Conservation (phyloP, 2,113 vertebrate genomes). For the Nematolebias whitei region DNA sequence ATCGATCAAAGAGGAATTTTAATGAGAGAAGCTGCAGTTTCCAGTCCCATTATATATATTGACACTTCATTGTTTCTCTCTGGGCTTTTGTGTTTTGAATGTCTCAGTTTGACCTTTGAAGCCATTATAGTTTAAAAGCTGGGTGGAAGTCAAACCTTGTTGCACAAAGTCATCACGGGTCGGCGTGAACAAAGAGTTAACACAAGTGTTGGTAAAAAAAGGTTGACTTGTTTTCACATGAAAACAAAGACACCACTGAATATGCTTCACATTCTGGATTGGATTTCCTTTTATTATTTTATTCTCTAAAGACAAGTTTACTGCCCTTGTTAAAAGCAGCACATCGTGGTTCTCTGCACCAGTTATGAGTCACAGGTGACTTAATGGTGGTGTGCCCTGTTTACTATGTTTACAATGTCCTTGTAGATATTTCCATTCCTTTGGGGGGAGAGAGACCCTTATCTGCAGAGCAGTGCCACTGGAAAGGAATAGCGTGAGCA, state of each 20-base stretch:
- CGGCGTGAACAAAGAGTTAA: conserved; percentile 12
- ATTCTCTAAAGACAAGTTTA: not conserved
- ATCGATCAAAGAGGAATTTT: not conserved
- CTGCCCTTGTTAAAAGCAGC: conserved; percentile 26
- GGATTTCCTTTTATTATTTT: conserved; percentile 6
- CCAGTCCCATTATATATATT: not conserved
- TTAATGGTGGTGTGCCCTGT: conserved; percentile 60
- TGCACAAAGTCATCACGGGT: conserved; percentile 3
- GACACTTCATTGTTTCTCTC: not conserved
- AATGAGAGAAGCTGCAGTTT: conserved; percentile 9
- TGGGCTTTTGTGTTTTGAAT: conserved; percentile 5
- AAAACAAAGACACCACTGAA: conserved; percentile 1
- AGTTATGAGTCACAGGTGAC: conserved; percentile 54
- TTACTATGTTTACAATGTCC: conserved; percentile 55
- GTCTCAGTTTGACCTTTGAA: conserved; percentile 18
- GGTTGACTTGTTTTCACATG: conserved; percentile 16
- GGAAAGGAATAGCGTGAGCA: conserved; percentile 22
- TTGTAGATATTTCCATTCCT: conserved; percentile 51
- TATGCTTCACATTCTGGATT: conserved; percentile 13
- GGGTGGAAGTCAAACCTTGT: not conserved
- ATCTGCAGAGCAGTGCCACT: conserved; percentile 47
- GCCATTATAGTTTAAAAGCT: conserved; percentile 4
- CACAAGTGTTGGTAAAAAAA: conserved; percentile 9
- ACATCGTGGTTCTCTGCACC: conserved; percentile 25
- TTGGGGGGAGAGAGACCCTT: conserved; percentile 43